Conservation (phyloP, 2,113 vertebrate species). For the Panurus biarmicus region DNA sequence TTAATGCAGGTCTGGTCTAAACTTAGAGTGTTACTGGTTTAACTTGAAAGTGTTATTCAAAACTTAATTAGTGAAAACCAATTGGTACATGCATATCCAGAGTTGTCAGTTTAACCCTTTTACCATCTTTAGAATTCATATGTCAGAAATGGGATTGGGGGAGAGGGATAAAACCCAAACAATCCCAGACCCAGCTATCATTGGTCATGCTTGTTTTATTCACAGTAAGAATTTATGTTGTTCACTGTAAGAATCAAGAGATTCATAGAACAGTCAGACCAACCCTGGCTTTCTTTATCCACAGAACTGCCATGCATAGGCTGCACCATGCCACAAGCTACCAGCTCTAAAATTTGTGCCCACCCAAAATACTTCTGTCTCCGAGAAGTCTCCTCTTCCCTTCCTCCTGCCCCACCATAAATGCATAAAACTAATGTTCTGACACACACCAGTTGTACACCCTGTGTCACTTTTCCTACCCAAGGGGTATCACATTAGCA, state of each 20-base stretch:
- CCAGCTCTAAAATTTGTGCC: not conserved
- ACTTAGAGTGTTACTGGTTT: not conserved
- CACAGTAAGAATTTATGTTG: not conserved
- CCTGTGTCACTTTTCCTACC: not conserved
- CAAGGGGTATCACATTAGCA: not conserved
- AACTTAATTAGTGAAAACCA: not conserved
- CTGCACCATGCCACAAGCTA: accelerated
- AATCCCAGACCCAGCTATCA: not conserved
- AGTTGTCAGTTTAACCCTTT: not conserved
- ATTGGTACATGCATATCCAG: not conserved
- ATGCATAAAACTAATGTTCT: not conserved
- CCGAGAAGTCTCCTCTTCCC: not conserved
- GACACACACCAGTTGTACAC: not conserved
- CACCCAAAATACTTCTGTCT: not conserved
- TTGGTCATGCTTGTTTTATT: not conserved
- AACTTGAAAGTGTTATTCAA: not conserved
- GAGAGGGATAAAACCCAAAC: not conserved
- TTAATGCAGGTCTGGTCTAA: not conserved
- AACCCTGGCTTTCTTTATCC: not conserved
- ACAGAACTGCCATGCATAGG: not conserved
- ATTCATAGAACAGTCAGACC: not conserved
- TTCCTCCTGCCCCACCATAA: not conserved
- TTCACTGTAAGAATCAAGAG: not conserved
- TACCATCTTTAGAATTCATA: not conserved
- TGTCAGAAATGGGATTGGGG: not conserved